Percentiles rank a stretch among this genome's conserved stretches.
Conservation (phyloP, 2,888 invertebrate genomes). For the Silvanus unidentatus region DNA sequence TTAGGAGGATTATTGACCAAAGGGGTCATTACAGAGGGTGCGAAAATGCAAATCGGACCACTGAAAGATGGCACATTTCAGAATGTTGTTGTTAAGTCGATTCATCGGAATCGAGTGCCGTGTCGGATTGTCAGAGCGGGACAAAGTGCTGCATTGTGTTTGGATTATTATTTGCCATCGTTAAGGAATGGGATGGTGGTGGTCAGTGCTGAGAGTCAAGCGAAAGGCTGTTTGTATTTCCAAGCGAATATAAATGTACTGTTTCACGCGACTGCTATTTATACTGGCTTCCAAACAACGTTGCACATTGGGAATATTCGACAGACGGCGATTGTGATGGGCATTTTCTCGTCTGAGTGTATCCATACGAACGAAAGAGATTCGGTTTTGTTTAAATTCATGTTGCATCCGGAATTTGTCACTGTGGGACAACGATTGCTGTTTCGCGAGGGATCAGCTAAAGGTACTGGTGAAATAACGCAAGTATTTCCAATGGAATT, state of each 20-base stretch:
- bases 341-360: constrained; percentile 59
- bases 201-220: constrained; percentile 50
- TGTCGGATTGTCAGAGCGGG: constrained; percentile 83
- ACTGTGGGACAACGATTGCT: constrained; percentile 71
- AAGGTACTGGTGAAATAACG: constrained; percentile 80
- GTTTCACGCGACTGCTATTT: constrained; percentile 80
- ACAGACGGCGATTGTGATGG: constrained; percentile 89
- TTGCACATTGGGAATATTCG: constrained; percentile 93
- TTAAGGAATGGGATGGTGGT: constrained; percentile 83
- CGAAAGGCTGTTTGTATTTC: constrained; percentile 58
- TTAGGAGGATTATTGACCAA: constrained; percentile 79
- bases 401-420: constrained; percentile 84
- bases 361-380: constrained; percentile 80
- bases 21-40: constrained; percentile 83
- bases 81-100: constrained; percentile 70
- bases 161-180: constrained; percentile 57
- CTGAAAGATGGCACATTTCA: constrained; percentile 73
- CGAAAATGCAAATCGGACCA: constrained; percentile 68
- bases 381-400: constrained; percentile 82
- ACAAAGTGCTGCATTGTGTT: constrained; percentile 79
- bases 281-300: constrained; percentile 82
- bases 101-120: constrained; percentile 89
- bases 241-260: constrained; percentile 83
- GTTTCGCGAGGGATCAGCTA: constrained; percentile 77
- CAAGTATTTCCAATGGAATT: constrained; percentile 58